These are phyloP conservation scores for Lithophane semibrunnea DNA, from an alignment of 2,888 invertebrate species.

Conservation along the genomic window DNA sequence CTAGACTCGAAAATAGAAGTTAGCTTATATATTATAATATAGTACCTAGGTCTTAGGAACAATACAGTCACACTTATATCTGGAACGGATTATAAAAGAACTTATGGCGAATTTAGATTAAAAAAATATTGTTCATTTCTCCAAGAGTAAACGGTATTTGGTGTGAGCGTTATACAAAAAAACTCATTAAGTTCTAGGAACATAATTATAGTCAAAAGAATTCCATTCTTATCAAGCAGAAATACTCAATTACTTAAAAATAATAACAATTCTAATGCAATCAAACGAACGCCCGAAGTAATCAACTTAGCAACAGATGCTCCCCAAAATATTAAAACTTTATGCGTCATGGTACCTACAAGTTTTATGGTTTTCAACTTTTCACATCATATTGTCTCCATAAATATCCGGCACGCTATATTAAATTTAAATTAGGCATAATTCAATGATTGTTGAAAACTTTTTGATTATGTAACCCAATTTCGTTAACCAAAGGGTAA, in stretches of 20 bases:
- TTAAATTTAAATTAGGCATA: slow-evolving; percentile 33
- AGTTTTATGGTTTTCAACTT: slow-evolving; percentile 26
- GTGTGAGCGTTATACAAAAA: too few relatives aligned
- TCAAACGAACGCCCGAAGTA: slow-evolving; percentile 18
- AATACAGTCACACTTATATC: slow-evolving; percentile 12
- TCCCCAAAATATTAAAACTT: slow-evolving; percentile 18
- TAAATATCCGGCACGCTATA: slow-evolving; percentile 6
- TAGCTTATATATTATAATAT: neutral
- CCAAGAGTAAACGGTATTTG: neutral
- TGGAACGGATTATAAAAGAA: slow-evolving; percentile 8
- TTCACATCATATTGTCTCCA: neutral
- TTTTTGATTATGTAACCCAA: slow-evolving; percentile 19
- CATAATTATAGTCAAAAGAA: neutral
- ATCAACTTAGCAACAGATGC: slow-evolving; percentile 22
- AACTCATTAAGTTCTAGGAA: neutral
- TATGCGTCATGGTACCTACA: neutral
- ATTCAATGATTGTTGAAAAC: slow-evolving; percentile 21
- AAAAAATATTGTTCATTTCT: neutral
- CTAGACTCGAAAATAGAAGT: slow-evolving; percentile 29
- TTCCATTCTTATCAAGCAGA: neutral
- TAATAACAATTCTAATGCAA: slow-evolving; percentile 11
- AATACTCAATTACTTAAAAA: slow-evolving; percentile 3
- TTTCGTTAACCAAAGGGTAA: neutral
- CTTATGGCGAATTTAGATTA: neutral
- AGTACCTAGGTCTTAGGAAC: slow-evolving; percentile 23